Evolutionary conservation across 2,113 vertebrate genomes (phyloP).

Genomic region (Coregonus clupeaformis): DNA sequence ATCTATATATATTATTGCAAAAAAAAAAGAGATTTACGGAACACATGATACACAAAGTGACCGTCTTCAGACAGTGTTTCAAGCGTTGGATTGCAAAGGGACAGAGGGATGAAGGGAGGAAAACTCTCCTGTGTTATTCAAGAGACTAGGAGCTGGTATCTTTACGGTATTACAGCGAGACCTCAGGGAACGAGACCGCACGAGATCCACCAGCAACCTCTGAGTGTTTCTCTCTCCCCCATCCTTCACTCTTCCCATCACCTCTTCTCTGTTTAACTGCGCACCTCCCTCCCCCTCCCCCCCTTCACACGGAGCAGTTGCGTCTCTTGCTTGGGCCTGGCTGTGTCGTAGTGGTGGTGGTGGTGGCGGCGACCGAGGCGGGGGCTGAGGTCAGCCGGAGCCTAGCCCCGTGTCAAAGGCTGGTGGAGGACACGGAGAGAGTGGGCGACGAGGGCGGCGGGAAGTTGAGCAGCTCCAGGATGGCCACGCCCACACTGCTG

Average conservation of each 20-base stretch:
- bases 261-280: neutral
- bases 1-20: slow-evolving; percentile 41
- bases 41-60: slow-evolving; percentile 53
- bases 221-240: neutral
- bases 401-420: slow-evolving; percentile 88
- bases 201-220: slow-evolving; percentile 9
- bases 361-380: slow-evolving; percentile 53
- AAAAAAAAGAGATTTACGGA: neutral
- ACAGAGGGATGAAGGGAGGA: slow-evolving; percentile 1
- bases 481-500: slow-evolving; percentile 95
- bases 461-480: slow-evolving; percentile 95
- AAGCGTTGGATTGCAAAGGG: slow-evolving; percentile 48
- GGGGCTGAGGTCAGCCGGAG: neutral
- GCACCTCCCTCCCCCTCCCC: neutral
- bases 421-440: slow-evolving; percentile 94
- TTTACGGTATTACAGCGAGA: slow-evolving; percentile 31
- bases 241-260: neutral
- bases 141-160: slow-evolving; percentile 32
- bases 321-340: slow-evolving; percentile 76
- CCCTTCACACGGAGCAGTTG: slow-evolving; percentile 73
- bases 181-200: neutral
- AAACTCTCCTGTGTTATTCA: slow-evolving; percentile 21
- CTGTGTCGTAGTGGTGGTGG: slow-evolving; percentile 35
- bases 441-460: slow-evolving; percentile 94
- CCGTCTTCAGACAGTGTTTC: slow-evolving; percentile 54